Conservation (phyloP, 2,113 vertebrate genomes). For the Verasper variegatus region DNA sequence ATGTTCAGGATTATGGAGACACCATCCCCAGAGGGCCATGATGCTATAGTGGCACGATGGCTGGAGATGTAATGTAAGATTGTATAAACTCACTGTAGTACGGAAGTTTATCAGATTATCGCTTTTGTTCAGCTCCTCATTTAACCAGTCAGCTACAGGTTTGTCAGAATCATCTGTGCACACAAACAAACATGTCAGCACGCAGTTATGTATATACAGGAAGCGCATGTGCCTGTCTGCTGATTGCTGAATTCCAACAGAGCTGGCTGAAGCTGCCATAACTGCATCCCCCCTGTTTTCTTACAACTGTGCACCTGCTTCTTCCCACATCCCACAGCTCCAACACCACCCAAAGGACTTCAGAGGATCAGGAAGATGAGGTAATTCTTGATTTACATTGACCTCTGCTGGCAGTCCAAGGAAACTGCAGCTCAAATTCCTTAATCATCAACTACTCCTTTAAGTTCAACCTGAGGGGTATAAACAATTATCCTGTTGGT, state of each 20-base stretch:
- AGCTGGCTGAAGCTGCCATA: not conserved
- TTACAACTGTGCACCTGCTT: not conserved
- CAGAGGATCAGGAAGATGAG: not conserved
- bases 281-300: not conserved
- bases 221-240: not conserved
- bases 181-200: not conserved
- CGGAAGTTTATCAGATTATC: no score
- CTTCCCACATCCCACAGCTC: not conserved
- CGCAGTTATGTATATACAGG: not conserved
- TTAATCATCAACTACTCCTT: not conserved
- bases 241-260: not conserved
- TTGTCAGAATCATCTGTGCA: not conserved
- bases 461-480: no score
- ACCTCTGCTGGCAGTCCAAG: constrained; percentile 17
- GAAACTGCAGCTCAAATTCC: constrained; percentile 3
- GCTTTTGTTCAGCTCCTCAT: no score
- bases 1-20: no score
- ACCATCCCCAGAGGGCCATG: no score
- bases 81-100: no score
- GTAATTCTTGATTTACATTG: not conserved
- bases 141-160: not conserved
- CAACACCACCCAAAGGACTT: not conserved
- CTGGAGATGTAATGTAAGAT: no score
- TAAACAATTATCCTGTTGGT: not conserved
- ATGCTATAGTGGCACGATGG: no score